Percentiles rank a stretch among this genome's conserved stretches.
Evolutionary conservation across 1,140 invertebrate species (phyloP).

Genomic region (Steinernema khuongi): DNA sequence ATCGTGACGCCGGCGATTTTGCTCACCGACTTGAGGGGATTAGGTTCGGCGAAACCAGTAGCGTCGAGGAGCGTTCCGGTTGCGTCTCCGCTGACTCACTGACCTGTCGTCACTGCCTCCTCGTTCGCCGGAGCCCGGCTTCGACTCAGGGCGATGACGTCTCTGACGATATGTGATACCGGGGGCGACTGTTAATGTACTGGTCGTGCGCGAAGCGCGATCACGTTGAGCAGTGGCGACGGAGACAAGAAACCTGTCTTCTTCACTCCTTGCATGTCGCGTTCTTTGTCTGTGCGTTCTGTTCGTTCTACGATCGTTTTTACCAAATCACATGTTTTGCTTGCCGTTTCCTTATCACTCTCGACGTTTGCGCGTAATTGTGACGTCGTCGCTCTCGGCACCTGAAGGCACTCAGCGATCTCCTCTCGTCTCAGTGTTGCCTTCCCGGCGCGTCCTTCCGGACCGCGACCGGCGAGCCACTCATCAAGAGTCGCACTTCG

Average conservation of each 20-base stretch:
- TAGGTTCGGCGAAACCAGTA: not conserved
- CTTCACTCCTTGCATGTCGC: conserved; percentile 14
- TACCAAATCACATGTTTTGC: conserved; percentile 14
- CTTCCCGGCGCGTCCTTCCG: not conserved
- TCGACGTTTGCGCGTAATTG: not conserved
- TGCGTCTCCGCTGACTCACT: not conserved
- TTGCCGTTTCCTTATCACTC: conserved; percentile 8
- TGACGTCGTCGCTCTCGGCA: not conserved
- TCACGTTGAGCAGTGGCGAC: not conserved
- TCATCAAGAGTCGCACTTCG: too few relatives aligned
- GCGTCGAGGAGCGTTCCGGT: not conserved
- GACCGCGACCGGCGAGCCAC: not conserved
- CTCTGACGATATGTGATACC: not conserved
- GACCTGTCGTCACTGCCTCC: too few relatives aligned
- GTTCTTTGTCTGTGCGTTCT: conserved; percentile 7
- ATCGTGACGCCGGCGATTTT: not conserved
- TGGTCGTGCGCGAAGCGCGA: not conserved
- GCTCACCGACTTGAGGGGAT: not conserved
- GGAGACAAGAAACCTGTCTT: conserved; percentile 7
- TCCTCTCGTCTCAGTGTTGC: not conserved
- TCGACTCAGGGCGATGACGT: conserved; percentile 1
- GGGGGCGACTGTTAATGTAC: conserved; percentile 9
- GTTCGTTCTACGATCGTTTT: conserved; percentile 6
- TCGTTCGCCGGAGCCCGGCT: too few relatives aligned
- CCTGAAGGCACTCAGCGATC: not conserved